These are phyloP conservation scores for Scyliorhinus canicula DNA, from an alignment of 2,797 vertebrate genomes.

Conservation along the genomic window DNA sequence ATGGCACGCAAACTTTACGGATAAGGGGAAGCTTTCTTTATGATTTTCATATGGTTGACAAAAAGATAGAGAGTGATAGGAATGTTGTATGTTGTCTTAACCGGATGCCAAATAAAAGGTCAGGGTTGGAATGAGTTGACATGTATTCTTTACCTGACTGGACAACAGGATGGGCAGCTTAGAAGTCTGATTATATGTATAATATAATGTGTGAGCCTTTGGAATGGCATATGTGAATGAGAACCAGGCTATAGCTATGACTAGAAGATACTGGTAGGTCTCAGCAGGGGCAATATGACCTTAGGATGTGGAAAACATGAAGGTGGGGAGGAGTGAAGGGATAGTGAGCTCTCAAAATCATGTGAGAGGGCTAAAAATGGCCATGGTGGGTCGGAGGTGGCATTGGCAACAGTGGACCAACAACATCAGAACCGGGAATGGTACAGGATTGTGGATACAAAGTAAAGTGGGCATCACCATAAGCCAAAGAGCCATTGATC, in stretches of 20 bases:
- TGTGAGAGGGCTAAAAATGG: not conserved
- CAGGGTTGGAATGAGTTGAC: not conserved
- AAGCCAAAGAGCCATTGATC: not conserved
- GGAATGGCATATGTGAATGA: not conserved
- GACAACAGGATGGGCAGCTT: not conserved
- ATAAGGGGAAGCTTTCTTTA: not conserved
- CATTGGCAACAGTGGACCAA: not conserved
- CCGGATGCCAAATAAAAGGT: not conserved
- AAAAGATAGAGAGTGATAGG: too few relatives aligned
- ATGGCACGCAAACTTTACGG: not conserved
- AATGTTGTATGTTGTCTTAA: too few relatives aligned
- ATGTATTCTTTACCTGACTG: not conserved
- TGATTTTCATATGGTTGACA: not conserved
- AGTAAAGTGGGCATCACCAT: not conserved
- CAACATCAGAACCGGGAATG: not conserved
- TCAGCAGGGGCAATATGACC: too few relatives aligned
- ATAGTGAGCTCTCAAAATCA: not conserved
- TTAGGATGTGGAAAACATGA: not conserved
- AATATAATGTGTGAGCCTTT: not conserved
- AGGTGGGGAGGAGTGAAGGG: not conserved
- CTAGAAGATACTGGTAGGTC: not conserved
- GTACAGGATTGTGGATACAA: not conserved
- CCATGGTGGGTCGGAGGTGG: not conserved
- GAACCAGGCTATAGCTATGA: not conserved
- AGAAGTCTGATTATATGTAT: not conserved